Percentiles rank a stretch among this genome's conserved stretches.
phyloP scores from a whole-genome alignment of 2,888 invertebrate genomes.

The Muschampia plurimacula region DNA sequence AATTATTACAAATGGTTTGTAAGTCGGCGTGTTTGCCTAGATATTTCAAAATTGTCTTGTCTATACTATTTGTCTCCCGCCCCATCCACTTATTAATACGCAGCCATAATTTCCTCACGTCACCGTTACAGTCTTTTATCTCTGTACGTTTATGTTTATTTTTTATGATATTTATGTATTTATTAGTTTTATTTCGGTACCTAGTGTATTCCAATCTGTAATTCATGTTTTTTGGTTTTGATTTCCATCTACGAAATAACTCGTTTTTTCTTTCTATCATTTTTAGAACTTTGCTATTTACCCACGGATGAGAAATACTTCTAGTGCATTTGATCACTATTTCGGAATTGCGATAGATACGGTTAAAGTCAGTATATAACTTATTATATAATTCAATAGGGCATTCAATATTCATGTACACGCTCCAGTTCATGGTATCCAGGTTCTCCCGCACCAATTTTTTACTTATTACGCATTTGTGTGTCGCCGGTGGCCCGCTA shows the following conservation, averaged over 20 bases:
- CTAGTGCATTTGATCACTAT: not conserved
- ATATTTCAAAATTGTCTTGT: conserved; percentile 3
- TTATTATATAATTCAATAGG: conserved; percentile 7
- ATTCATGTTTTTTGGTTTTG: conserved; percentile 11
- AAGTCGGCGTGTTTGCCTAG: conserved; percentile 3
- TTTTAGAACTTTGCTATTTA: not conserved
- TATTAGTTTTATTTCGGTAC: conserved; percentile 18
- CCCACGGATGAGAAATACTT: not conserved
- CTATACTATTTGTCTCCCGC: conserved; percentile 5
- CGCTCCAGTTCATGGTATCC: not conserved
- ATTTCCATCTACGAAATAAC: conserved; percentile 19
- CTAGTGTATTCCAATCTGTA: conserved; percentile 15
- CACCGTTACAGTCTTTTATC: conserved; percentile 7
- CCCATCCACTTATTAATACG: conserved; percentile 6
- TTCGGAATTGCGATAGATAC: not conserved
- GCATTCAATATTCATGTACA: conserved; percentile 3
- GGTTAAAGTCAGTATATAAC: not conserved
- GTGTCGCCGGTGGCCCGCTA: too few relatives aligned
- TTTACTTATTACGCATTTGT: conserved; percentile 3
- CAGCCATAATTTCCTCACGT: conserved; percentile 5
- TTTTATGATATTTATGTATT: conserved; percentile 14
- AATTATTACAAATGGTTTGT: not conserved
- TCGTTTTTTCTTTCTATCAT: conserved; percentile 22
- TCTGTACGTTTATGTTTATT: conserved; percentile 3
- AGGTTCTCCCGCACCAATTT: conserved; percentile 1